Conservation (phyloP, 2,797 vertebrate species). For the Chaetodon trifasciatus region DNA sequence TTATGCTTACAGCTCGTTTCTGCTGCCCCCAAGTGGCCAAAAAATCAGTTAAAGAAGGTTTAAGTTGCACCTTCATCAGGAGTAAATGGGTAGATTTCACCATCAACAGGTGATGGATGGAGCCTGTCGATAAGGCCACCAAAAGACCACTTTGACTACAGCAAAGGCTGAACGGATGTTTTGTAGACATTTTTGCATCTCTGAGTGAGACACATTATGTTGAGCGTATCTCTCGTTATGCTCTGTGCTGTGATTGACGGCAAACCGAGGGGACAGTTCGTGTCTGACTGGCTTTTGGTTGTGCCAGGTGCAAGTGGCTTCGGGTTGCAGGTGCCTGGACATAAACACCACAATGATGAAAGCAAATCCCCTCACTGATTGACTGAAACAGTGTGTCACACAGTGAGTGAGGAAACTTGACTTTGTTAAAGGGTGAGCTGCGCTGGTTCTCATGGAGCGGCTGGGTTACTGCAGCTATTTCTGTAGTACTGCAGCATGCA, state of each 20-base stretch:
- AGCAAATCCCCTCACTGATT: conserved; percentile 60
- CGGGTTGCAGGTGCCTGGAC: conserved; percentile 64
- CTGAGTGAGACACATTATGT: background rate
- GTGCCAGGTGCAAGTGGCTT: conserved; percentile 71
- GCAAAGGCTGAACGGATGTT: background rate
- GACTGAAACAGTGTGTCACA: conserved; percentile 43
- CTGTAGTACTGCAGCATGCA: conserved; percentile 27
- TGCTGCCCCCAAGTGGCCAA: background rate
- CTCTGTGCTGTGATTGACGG: conserved; percentile 41
- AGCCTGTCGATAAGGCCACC: background rate
- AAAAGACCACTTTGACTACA: conserved; percentile 6
- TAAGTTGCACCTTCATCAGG: background rate
- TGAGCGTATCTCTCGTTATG: background rate
- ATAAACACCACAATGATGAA: conserved; percentile 69
- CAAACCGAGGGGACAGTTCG: conserved; percentile 38
- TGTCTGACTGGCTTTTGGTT: conserved; percentile 47
- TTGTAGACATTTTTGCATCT: conserved; percentile 2
- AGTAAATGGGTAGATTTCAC: background rate
- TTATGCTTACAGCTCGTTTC: background rate
- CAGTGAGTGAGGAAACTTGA: conserved; percentile 12
- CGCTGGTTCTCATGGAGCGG: conserved; percentile 33
- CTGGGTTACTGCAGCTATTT: conserved; percentile 58
- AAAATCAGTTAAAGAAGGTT: background rate
- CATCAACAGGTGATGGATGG: background rate
- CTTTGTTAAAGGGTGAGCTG: conserved; percentile 44